These are phyloP conservation scores for Drosophila mayaguana DNA, from an alignment of 2,888 invertebrate species.

Conservation along the genomic window DNA sequence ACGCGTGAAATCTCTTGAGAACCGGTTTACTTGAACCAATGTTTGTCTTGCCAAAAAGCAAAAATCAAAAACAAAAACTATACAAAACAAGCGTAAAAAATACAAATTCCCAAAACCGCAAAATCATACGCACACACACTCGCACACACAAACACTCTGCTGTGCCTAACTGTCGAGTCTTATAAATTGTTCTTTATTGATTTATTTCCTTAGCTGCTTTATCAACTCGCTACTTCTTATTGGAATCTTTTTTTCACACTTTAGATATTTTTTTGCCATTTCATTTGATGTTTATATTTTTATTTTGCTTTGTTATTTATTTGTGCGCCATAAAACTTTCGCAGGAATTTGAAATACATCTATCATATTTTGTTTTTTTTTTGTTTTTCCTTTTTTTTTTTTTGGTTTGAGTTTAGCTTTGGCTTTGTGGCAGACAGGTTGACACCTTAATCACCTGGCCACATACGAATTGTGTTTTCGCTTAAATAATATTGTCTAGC, in stretches of 20 bases:
- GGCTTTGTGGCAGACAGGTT: slow-evolving; percentile 32
- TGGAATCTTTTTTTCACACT: slow-evolving; percentile 25
- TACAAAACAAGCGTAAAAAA: slow-evolving; percentile 27
- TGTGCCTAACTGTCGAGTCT: slow-evolving; percentile 64
- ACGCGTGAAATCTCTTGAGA: slow-evolving; percentile 80
- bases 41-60: slow-evolving; percentile 59
- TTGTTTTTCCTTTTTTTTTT: not conserved
- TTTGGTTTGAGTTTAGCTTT: slow-evolving; percentile 3
- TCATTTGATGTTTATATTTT: slow-evolving; percentile 43
- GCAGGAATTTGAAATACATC: slow-evolving; percentile 41
- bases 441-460: slow-evolving; percentile 73
- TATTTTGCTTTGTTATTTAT: not conserved
- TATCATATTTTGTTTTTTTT: slow-evolving; percentile 25
- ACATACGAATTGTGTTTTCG: slow-evolving; percentile 15
- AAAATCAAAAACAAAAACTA: slow-evolving; percentile 18
- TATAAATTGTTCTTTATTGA: slow-evolving; percentile 68
- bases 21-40: slow-evolving; percentile 61
- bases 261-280: slow-evolving; percentile 7
- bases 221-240: slow-evolving; percentile 47
- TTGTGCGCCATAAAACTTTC: slow-evolving; percentile 34
- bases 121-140: slow-evolving; percentile 52
- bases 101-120: slow-evolving; percentile 33
- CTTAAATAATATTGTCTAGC: slow-evolving; percentile 54
- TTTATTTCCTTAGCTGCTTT: slow-evolving; percentile 77
- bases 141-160: slow-evolving; percentile 27